These are phyloP conservation scores for Macrotrachela quadricornifera DNA, from an alignment of 1,140 invertebrate species.

Conservation along the genomic window DNA sequence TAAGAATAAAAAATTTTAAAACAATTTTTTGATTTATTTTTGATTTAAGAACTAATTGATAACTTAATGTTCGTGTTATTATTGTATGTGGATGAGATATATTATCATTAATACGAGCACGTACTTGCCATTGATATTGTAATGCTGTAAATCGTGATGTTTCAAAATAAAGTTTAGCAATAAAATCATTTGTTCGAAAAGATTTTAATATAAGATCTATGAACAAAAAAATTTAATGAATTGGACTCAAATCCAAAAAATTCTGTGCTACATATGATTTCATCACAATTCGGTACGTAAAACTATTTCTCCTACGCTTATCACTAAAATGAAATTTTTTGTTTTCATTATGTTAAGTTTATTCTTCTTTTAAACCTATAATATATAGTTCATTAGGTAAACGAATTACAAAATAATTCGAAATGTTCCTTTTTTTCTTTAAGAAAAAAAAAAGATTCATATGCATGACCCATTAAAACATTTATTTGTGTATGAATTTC, in stretches of 20 bases:
- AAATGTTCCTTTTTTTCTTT: too few relatives aligned
- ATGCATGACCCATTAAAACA: too few relatives aligned
- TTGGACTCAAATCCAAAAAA: slow-evolving; percentile 1
- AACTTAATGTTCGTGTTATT: slow-evolving; percentile 58
- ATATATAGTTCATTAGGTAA: too few relatives aligned
- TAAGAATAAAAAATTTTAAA: slow-evolving; percentile 51
- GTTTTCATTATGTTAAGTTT: too few relatives aligned
- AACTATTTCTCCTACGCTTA: too few relatives aligned
- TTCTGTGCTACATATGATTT: not conserved
- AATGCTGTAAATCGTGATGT: slow-evolving; percentile 74
- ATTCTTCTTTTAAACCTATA: too few relatives aligned
- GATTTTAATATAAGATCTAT: slow-evolving; percentile 76
- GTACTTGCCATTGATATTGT: slow-evolving; percentile 76
- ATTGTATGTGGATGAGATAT: slow-evolving; percentile 71
- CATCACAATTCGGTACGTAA: too few relatives aligned
- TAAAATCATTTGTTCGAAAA: slow-evolving; percentile 77
- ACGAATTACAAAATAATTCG: too few relatives aligned
- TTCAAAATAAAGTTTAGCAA: slow-evolving; percentile 78
- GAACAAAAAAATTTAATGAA: slow-evolving; percentile 12
- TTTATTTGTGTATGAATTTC: too few relatives aligned
- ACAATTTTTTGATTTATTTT: slow-evolving; percentile 9
- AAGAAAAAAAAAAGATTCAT: too few relatives aligned
- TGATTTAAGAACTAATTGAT: slow-evolving; percentile 42
- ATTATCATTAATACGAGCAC: slow-evolving; percentile 68
- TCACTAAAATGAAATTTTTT: too few relatives aligned